Conservation (phyloP, 2,113 vertebrate genomes). For the Pandion haliaetus region DNA sequence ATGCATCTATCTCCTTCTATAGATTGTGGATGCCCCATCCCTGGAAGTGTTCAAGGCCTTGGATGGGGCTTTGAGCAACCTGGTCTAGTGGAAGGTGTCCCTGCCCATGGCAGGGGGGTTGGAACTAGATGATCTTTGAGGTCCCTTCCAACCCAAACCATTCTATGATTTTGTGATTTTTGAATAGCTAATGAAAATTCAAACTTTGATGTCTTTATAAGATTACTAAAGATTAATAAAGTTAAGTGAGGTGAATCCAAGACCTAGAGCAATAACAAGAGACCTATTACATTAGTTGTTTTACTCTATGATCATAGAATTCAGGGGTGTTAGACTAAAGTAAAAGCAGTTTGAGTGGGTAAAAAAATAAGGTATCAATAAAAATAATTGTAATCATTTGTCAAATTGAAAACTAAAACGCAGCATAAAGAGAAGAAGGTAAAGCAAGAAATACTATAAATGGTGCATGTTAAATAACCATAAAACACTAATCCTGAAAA, state of each 20-base stretch:
- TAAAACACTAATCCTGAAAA: background rate
- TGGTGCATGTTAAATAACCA: background rate
- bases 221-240: background rate
- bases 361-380: background rate
- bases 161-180: background rate
- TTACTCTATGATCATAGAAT: background rate
- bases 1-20: background rate
- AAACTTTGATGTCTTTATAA: background rate
- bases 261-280: background rate
- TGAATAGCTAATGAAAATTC: background rate
- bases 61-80: background rate
- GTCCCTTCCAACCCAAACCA: background rate
- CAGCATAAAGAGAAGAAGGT: background rate
- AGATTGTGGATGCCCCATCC: too few relatives aligned
- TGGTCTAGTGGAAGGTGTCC: background rate
- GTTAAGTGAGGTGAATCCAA: background rate
- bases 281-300: background rate
- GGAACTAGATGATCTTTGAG: background rate
- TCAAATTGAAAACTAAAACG: background rate
- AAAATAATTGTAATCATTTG: background rate
- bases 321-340: background rate
- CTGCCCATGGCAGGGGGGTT: fast-evolving
- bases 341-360: background rate
- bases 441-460: background rate
- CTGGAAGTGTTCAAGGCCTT: background rate